A percentile compares a stretch with the other conserved stretches of the same genome.
Conservation (phyloP, 64 coral and sea anemone species). For the Cladopsammia gracilis region DNA sequence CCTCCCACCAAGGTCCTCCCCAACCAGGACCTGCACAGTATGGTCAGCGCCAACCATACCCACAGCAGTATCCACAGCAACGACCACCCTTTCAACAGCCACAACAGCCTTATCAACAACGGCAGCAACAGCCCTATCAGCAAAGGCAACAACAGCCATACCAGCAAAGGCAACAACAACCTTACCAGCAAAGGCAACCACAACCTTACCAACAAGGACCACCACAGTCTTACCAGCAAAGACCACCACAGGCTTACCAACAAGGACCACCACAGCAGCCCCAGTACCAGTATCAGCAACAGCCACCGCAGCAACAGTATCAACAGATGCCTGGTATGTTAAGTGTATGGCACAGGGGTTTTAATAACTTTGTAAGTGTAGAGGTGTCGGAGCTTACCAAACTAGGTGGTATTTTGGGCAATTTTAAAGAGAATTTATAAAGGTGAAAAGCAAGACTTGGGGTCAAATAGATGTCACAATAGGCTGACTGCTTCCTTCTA, state of each 20-base stretch:
- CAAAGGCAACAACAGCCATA: not conserved
- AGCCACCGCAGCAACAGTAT: slow-evolving; percentile 7
- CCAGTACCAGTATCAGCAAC: slow-evolving; percentile 33
- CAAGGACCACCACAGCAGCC: not conserved
- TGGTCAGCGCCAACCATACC: slow-evolving; percentile 39
- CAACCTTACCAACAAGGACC: not conserved
- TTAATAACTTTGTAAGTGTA: no score
- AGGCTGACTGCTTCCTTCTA: no score
- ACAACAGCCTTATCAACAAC: slow-evolving; percentile 20
- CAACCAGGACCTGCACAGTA: slow-evolving; percentile 31
- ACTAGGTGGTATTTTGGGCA: no score
- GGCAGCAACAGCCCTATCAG: not conserved
- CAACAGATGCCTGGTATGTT: slow-evolving; percentile 16
- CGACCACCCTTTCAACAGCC: not conserved
- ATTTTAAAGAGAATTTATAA: no score
- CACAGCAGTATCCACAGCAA: slow-evolving; percentile 37
- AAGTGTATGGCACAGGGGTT: not conserved
- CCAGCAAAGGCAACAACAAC: slow-evolving; percentile 13
- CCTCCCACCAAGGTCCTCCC: slow-evolving; percentile 2
- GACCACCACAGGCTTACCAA: not conserved
- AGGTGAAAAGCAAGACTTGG: no score
- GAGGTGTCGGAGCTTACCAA: no score
- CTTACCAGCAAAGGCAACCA: slow-evolving; percentile 40
- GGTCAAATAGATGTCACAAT: no score
- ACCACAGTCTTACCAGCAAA: not conserved